A percentile compares a stretch with the other conserved stretches of the same genome.
These are phyloP conservation scores for Mus caroli DNA, from an alignment of 2,797 vertebrate species.

Conservation along the genomic window DNA sequence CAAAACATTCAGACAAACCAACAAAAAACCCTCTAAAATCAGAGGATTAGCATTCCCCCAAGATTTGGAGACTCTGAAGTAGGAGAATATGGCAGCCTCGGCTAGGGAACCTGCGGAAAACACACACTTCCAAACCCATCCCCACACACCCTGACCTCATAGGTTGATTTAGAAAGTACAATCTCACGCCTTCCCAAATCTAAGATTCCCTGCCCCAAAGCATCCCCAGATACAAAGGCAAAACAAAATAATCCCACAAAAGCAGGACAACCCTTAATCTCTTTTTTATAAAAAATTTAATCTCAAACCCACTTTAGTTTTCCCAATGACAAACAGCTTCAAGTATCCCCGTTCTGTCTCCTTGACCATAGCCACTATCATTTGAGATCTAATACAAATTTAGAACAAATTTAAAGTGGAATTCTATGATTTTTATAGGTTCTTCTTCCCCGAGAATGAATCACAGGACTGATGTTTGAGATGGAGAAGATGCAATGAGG, in stretches of 20 bases:
- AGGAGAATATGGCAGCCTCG: conserved; percentile 24
- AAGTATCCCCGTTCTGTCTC: neutral
- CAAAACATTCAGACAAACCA: conserved; percentile 35
- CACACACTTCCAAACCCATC: neutral
- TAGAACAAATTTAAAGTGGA: conserved; percentile 10
- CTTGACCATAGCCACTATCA: neutral
- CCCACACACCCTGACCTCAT: neutral
- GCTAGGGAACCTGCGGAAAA: neutral
- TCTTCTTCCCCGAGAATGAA: neutral
- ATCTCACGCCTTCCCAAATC: neutral
- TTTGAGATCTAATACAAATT: neutral
- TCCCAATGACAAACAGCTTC: conserved; percentile 33
- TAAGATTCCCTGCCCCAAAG: neutral
- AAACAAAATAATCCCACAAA: neutral
- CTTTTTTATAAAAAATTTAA: conserved; percentile 21
- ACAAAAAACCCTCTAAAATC: conserved; percentile 20
- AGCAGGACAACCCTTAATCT: neutral
- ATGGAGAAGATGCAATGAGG: neutral
- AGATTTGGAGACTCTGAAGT: neutral
- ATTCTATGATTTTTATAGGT: conserved; percentile 36
- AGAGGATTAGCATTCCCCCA: neutral
- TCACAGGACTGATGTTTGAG: conserved; percentile 32
- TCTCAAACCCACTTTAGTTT: conserved; percentile 21
- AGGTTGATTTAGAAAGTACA: conserved; percentile 12
- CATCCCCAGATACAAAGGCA: neutral